These are phyloP conservation scores for Protodeltote pygarga DNA, from an alignment of 2,888 invertebrate genomes.

Conservation along the genomic window DNA sequence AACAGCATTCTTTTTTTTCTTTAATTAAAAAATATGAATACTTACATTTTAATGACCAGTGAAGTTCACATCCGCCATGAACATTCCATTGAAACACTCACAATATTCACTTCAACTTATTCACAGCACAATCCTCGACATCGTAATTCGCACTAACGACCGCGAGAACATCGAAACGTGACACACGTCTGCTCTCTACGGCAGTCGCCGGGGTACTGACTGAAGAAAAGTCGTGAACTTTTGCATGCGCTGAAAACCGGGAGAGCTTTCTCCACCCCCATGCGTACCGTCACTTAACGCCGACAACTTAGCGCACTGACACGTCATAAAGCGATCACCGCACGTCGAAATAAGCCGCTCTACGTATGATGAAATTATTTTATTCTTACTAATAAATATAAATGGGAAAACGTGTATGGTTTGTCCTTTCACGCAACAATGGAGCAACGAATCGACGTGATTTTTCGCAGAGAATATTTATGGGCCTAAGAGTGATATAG, in stretches of 20 bases:
- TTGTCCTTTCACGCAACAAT: too few species aligned
- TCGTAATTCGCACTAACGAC: slow-evolving; percentile 73
- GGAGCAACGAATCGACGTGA: too few species aligned
- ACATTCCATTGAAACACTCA: slow-evolving; percentile 61
- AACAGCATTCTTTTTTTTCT: too few species aligned
- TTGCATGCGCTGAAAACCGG: slow-evolving; percentile 39
- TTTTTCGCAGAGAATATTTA: too few species aligned
- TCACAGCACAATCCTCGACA: slow-evolving; percentile 67
- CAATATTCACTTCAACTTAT: slow-evolving; percentile 65
- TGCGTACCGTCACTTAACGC: slow-evolving; percentile 50
- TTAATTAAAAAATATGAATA: too few species aligned
- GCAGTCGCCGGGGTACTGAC: slow-evolving; percentile 78
- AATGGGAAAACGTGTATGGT: too few species aligned
- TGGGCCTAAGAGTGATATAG: too few species aligned
- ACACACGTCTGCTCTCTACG: slow-evolving; percentile 63
- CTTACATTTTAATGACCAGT: slow-evolving; percentile 35
- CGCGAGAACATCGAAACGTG: slow-evolving; percentile 50
- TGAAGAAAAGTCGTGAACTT: too few species aligned
- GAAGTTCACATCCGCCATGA: slow-evolving; percentile 36
- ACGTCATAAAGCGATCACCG: slow-evolving; percentile 47
- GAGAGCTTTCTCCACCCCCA: slow-evolving; percentile 58
- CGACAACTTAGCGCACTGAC: slow-evolving; percentile 46
- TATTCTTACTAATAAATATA: too few species aligned
- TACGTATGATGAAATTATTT: neutral
- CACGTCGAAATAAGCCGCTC: slow-evolving; percentile 12